A percentile compares a stretch with the other conserved stretches of the same genome.
phyloP scores from a whole-genome alignment of 2,888 invertebrate genomes.

The Seira sanloemensis region DNA sequence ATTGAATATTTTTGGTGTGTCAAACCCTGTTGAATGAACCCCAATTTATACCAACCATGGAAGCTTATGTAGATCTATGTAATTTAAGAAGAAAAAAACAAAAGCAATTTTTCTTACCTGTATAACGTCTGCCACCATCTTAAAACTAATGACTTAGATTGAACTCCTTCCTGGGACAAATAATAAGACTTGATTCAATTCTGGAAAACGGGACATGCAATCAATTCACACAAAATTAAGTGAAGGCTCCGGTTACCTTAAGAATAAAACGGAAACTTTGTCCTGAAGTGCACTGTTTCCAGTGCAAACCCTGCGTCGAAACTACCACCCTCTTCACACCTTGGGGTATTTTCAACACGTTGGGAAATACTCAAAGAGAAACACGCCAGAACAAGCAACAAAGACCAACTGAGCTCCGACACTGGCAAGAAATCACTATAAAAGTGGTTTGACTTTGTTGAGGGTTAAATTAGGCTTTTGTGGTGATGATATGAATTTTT shows the following conservation, averaged over 20 bases:
- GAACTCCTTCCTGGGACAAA: slow-evolving; percentile 48
- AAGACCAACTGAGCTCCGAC: slow-evolving; percentile 49
- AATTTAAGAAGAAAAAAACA: background rate
- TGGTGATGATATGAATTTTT: background rate
- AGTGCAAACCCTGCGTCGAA: slow-evolving; percentile 19
- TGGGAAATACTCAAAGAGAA: background rate
- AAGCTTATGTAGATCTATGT: background rate
- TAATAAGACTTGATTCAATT: background rate
- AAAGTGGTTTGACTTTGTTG: slow-evolving; percentile 38
- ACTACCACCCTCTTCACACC: slow-evolving; percentile 1
- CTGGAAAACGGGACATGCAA: background rate
- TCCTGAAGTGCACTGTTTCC: slow-evolving; percentile 32
- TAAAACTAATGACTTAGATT: slow-evolving; percentile 61
- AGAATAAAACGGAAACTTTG: background rate
- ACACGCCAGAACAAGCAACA: slow-evolving; percentile 43
- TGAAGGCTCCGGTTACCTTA: background rate
- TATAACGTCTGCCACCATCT: slow-evolving; percentile 37
- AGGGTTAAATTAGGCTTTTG: slow-evolving; percentile 24
- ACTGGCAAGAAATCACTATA: slow-evolving; percentile 48
- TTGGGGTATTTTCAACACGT: background rate
- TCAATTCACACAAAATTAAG: background rate
- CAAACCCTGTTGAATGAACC: background rate
- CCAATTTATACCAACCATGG: background rate
- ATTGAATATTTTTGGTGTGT: background rate
- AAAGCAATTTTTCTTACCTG: slow-evolving; percentile 46